Evolutionary conservation across 2,797 vertebrate species (phyloP), one percentile per base, ranked within the genome.

Genomic region (Pseudochromis fuscus): DNA sequence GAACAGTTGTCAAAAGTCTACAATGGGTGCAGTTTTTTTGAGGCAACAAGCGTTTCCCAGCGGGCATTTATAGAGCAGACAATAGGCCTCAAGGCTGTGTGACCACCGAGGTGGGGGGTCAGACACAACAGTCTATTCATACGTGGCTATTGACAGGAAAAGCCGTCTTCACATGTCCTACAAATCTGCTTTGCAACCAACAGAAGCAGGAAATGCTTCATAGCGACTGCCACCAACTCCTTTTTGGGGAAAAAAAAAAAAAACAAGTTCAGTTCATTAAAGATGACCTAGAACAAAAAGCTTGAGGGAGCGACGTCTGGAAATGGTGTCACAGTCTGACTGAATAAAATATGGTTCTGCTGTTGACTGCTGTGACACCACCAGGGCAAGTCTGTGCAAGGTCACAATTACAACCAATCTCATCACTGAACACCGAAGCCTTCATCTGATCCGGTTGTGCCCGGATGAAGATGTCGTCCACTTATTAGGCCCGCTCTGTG

Each of bases 1-100:
- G 66, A 91, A 82, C 80, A 89, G 85, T 60, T 92, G 84, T 6
- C 80, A 85, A 46, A 75, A 37, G 71, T 88, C 87, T 57, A 83
- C 50, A 75, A 83, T 76, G 53, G 81, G 44, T 59, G 57, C 52
- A 45, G 55, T 61, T 78, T 82, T n/a, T 81, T 64, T 68, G 63
- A 80, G 85, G 64, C 37, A 48, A 62, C 61, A 62, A 35, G 37
- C 64, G n/a, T 62, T 81, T 92, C 81, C 66, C 75, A 75, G 87
- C 55, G 4, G 70, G 86, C 80, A 63, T 82, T 79, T 64, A 61
- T 30, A 63, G 77, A 82, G 84, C 56, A 82, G 67, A 92, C 84
- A 91, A 86, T 57, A 61, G 68, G 75, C 42, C 33, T 77, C 77
- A 89, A 84, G 89, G 70, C 53, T 60, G 5, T 46, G 38, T 62